Base-by-base conservation (phyloP, 2,113 vertebrate genomes). In the Centrocercus urophasianus region DNA sequence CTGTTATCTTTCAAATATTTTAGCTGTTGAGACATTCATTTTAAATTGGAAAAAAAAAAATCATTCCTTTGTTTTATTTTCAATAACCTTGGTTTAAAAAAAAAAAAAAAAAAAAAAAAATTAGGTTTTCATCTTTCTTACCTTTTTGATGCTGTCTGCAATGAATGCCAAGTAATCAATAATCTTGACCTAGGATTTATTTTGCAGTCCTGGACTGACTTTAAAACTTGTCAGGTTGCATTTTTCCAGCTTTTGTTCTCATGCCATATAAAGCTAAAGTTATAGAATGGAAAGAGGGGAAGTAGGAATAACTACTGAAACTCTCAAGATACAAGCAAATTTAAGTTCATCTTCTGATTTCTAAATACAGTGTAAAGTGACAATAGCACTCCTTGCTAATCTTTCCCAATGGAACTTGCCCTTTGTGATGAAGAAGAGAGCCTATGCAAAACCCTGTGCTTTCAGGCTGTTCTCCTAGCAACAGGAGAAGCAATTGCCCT, bases 91-190 rank as follows among this genome's bases (percentile, higher is more conserved):
- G 40, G 12, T 40, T 13, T 8, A 8, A 77, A 36, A 83, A 43
- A 18, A 2, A 0, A 4, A 32, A 72, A 88, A 64, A 61, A 83
- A 43, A 18, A 2, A 0, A 4, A 32, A 72, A 88, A 64, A 61
- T 81, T 22, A 74, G 47, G 24, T 88, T 93, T 93, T 94, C 47
- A 38, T 90, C 40, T 70, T 73, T 48, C 36, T 85, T 32, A 20
- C 27, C 7, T 66, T 3, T 73, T 80, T 91, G 75, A 83, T 65
- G 13, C 78, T 77, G 45, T 85, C 69, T 90, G 64, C 40, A 83
- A n/a, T 71, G 90, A 83, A 80, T 77, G 82, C 60, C 50, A 86
- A 89, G 9, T 34, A 67, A 89, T 80, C 75, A 83, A 25, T 83
- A 74, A 36, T 89, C 72, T 50, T 74, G 64, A 83, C 79, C 18